Base-by-base conservation (phyloP, 2,888 invertebrate genomes). In the Conomelus anceps region DNA sequence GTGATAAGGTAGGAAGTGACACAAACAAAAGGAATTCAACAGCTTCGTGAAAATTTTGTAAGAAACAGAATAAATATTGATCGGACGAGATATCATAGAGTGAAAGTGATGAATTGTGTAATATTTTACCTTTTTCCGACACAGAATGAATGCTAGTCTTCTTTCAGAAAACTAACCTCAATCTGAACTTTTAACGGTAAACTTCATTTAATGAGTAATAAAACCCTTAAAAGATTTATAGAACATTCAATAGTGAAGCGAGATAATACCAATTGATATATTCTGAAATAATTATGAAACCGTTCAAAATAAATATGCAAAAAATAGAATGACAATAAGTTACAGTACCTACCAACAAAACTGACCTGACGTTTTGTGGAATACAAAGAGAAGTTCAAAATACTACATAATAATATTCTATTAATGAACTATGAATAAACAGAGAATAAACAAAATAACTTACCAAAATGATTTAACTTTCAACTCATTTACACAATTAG, bases 401-500 rank as follows among this genome's bases (percentile, higher is more conserved):
- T 26, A 26, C 24, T 17, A 26, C 86, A n/a, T n/a, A n/a, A 13
- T 41, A 41, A 41, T 13, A 13, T 23, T 26, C 22, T 23, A 23
- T 22, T 22, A 86, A 86, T n/a, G n/a, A n/a, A n/a, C n/a, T n/a
- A 86, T 26, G 6, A 24, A 23, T 26, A 63, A 63, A 63, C 1
- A n/a, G 3, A n/a, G 7, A n/a, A 63, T 4, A 63, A 63, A 63
- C n/a, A n/a, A 63, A 63, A n/a, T 63, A 63, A 86, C 86, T 86
- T 26, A 86, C 86, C 29, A 23, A 86, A 86, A 86, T 86, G n/a
- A 23, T 86, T 86, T 22, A 63, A 86, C 86, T 86, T 24, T 86
- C 29, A 86, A 86, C 86, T 86, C 86, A 86, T 86, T 86, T 86
- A 86, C 86, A 86, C 86, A 86, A 86, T 86, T 86, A 26, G 86